Base-by-base conservation (phyloP, 2,888 invertebrate genomes). In the Shargacucullia verbasci region DNA sequence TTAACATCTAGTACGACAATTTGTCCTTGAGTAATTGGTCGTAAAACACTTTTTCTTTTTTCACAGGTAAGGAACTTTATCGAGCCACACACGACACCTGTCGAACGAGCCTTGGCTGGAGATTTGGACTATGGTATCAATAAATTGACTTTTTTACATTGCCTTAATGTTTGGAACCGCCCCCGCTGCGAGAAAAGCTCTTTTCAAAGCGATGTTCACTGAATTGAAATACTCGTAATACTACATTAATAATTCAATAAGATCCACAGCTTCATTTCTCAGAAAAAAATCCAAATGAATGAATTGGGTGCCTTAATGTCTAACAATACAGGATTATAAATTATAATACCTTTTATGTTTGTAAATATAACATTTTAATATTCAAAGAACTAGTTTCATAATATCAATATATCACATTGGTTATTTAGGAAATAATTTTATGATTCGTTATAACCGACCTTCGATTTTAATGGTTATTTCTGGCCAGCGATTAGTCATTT, bases 21-120 rank as follows among this genome's bases (percentile, higher is more conserved):
- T 80, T 78, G 77, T 79, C 79, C 77, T 79, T 78, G 75, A 79
- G 76, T 82, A 79, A 83, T 82, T 81, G 78, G 70, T 76, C 72
- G 78, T 84, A 82, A 82, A 81, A 57, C 47, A 70, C 47, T 65
- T 52, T 65, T 63, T 76, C 70, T 78, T 77, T 78, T 80, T 81
- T 82, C 78, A 66, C 88, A 90, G 89, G 89, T 90, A 90, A 87
- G 88, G 66, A 59, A 73, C 54, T 69, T 76, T 76, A 77, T 73
- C 62, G 70, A 76, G 64, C 80, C 82, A 82, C 83, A 82, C 83
- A 84, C 82, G 78, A 73, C 72, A 80, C 70, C 70, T 66, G 75
- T 74, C 70, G 50, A 52, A 52, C 56, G 43, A 35, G 59, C 54
- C 38, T 50, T 35, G 52, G 54, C 47, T 54, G 65, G 62, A 79